phyloP scores from a whole-genome alignment of 2,888 invertebrate genomes.

The Pecten maximus region DNA sequence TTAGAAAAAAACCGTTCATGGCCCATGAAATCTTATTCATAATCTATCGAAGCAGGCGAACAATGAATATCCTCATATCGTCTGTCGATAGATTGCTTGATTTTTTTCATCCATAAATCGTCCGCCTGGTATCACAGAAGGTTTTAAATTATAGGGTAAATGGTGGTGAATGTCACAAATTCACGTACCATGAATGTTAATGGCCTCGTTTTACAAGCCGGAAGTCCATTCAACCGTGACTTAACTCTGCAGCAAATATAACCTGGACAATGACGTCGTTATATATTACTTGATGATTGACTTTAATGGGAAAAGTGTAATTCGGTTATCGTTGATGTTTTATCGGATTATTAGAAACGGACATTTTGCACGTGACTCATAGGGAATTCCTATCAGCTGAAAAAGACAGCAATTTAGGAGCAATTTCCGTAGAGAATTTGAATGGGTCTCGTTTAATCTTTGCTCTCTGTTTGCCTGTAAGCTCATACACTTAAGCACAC shows the following conservation, averaged over 20 bases:
- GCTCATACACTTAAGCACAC: neutral
- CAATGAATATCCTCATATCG: neutral
- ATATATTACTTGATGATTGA: neutral
- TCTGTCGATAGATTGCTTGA: neutral
- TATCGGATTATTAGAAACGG: constrained; percentile 4
- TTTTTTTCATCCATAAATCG: neutral
- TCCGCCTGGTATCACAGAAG: neutral
- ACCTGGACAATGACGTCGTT: neutral
- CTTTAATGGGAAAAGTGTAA: neutral
- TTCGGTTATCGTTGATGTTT: neutral
- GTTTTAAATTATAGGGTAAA: neutral
- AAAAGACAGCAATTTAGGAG: constrained; percentile 13
- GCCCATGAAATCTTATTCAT: neutral
- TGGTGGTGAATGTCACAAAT: neutral
- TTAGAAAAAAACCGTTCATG: neutral
- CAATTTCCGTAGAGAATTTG: constrained; percentile 24
- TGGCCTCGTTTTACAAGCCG: neutral
- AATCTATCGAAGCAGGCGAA: neutral
- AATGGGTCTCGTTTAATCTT: constrained; percentile 22
- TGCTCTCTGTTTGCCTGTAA: neutral
- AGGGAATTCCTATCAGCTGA: constrained; percentile 2
- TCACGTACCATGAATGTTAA: neutral
- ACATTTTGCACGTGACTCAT: constrained; percentile 11
- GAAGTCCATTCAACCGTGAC: constrained; percentile 8
- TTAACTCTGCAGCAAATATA: neutral